phyloP scores from a whole-genome alignment of 1,140 invertebrate species.

The Brachystomella parvula region DNA sequence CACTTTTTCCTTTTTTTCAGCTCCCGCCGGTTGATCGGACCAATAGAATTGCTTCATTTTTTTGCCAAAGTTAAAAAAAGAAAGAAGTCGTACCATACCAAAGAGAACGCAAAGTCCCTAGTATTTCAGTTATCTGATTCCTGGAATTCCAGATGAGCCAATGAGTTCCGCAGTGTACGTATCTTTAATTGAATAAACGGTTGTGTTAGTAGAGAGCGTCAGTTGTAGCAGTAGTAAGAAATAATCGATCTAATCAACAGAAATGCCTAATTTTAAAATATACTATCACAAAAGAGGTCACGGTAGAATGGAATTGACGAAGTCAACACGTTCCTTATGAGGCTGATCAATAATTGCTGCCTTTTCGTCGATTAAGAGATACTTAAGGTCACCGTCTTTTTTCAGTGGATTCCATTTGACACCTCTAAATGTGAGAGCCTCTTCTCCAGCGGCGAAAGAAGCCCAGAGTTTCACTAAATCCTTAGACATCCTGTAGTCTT shows the following conservation, averaged over 20 bases:
- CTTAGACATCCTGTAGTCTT: slow-evolving; percentile 1
- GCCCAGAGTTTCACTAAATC: slow-evolving; percentile 10
- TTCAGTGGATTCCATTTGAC: slow-evolving; percentile 15
- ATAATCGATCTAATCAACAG: no score
- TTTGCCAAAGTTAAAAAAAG: no score
- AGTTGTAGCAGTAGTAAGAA: no score
- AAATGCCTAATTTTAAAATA: neutral
- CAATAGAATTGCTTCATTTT: no score
- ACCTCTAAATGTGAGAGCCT: slow-evolving; percentile 19
- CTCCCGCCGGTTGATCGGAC: no score
- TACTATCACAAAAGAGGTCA: neutral
- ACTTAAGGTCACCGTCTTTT: slow-evolving; percentile 7
- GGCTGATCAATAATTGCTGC: slow-evolving; percentile 25
- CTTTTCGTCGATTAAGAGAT: slow-evolving; percentile 24
- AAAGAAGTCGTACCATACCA: no score
- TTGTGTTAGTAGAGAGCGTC: neutral
- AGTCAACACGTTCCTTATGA: slow-evolving; percentile 20
- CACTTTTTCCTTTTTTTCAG: no score
- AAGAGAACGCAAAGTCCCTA: no score
- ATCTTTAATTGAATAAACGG: no score
- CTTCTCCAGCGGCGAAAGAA: neutral
- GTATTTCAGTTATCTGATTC: no score
- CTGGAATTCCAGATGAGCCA: no score
- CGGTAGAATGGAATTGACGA: slow-evolving; percentile 12
- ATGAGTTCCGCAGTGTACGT: no score